Evolutionary conservation across 2,113 vertebrate species (phyloP).

Genomic region (Mus musculus): GRCm39 chr9:69820501-69821000

Average conservation of each 20-base stretch:
- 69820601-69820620: constrained; percentile 39
- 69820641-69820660: constrained; percentile 59
- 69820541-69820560: constrained; percentile 64
- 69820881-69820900: not conserved
- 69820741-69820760: not conserved
- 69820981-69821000: not conserved
- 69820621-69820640: constrained; percentile 74
- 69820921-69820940: not conserved
- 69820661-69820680: constrained; percentile 41
- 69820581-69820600: constrained; percentile 69
- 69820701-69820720: not conserved
- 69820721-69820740: not conserved
- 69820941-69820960: not conserved
- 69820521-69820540: constrained; percentile 65
- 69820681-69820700: constrained; percentile 44
- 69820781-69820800: not conserved
- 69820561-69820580: constrained; percentile 71
- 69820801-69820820: constrained; percentile 35
- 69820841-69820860: not conserved
- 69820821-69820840: constrained; percentile 13
- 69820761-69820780: not conserved
- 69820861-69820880: not conserved
- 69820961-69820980: not conserved
- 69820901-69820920: not conserved
- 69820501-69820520: constrained; percentile 62